Evolutionary conservation across 2,113 vertebrate genomes (phyloP).

Genomic region (Circaetus gallicus): DNA sequence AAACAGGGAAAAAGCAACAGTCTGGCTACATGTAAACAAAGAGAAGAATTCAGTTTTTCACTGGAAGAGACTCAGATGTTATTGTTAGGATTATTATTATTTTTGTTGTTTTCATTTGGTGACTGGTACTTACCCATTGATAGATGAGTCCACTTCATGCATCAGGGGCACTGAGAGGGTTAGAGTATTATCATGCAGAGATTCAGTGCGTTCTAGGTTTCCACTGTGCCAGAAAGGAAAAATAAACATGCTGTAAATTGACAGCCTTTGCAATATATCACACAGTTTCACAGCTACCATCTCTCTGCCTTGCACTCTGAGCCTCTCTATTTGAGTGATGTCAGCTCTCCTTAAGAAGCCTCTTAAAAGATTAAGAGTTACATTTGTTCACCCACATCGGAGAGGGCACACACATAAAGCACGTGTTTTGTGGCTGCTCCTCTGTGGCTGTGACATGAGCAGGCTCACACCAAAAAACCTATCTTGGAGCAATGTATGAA

Average conservation of each 20-base stretch:
- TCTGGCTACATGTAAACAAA: neutral
- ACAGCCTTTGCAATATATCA: neutral
- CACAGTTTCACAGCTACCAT: neutral
- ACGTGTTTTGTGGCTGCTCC: neutral
- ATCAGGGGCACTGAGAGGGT: constrained; percentile 83
- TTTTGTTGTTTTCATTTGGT: neutral
- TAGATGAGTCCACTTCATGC: constrained; percentile 92
- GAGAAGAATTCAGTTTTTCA: neutral
- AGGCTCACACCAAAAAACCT: neutral
- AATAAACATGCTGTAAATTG: neutral
- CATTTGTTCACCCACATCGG: neutral
- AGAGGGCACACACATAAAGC: neutral
- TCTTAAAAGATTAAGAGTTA: neutral
- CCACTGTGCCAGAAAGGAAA: constrained; percentile 72
- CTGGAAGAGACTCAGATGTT: neutral
- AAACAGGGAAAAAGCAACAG: neutral
- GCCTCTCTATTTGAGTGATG: neutral
- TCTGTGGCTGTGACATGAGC: neutral
- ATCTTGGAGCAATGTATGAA: neutral
- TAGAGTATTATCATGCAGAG: constrained; percentile 87
- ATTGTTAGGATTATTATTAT: neutral
- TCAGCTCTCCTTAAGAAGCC: neutral
- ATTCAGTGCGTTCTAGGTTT: constrained; percentile 83
- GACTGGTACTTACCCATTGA: constrained; percentile 84
- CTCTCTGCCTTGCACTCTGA: neutral